Evolutionary conservation across 2,888 invertebrate genomes (phyloP), one percentile per base, ranked within the genome.

Genomic region (Pyrgus malvae): DNA sequence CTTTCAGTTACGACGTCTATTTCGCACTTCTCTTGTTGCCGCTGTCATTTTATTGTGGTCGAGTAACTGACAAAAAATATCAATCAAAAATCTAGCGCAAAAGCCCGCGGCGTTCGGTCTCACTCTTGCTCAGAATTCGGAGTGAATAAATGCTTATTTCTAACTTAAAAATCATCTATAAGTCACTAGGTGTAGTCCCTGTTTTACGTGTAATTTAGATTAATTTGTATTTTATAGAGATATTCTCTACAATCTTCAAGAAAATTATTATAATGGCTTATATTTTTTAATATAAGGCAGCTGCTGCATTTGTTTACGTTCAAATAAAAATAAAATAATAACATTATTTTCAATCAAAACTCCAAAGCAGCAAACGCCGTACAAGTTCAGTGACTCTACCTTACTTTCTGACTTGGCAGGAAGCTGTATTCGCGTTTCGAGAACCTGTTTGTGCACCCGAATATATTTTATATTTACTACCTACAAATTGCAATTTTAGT

Each of bases 31-130:
- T 90, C 86, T 88, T 85, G 84, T 88, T 87, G 87, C 77, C 78
- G 75, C 82, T 83, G 83, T 86, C 87, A 83, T 85, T 85, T 88
- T 83, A 87, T 89, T 89, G 88, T 89, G 85, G 80, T 80, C 85
- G 83, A 84, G 83, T 83, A 82, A 72, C 83, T 75, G 74, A 89
- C 86, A 90, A 90, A 90, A 90, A 90, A 90, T 89, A 90, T 89
- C 88, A 90, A 90, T 90, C 90, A 87, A 89, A 89, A 88, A 88
- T 90, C 88, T 90, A 83, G 90, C 81, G 83, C 89, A 89, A 84
- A 81, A 77, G 86, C 87, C 88, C 71, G 84, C 74, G 85, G 87
- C 89, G 57, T 48, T 62, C 61, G 65, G 71, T 74, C 76, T 75
- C 74, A 75, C 80, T 80, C 79, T 80, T 79, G 79, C 77, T 69